Evolutionary conservation across 1,140 invertebrate species (phyloP).

Genomic region (Drosophila chauvacae): DNA sequence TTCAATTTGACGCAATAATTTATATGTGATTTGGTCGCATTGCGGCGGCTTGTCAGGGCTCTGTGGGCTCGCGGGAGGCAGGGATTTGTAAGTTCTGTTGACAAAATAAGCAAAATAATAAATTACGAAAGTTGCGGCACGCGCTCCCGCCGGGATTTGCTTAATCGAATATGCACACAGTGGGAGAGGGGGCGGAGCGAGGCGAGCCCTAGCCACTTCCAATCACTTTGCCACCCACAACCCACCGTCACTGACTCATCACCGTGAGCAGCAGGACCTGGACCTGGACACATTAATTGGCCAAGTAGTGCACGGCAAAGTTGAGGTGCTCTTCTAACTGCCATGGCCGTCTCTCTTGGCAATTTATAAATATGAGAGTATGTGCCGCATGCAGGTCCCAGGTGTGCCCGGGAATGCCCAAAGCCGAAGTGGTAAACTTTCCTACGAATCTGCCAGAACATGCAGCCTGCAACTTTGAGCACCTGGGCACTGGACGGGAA

Average conservation of each 20-base stretch:
- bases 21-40: constrained; percentile 59
- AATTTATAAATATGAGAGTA: constrained; percentile 39
- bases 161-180: constrained; percentile 74
- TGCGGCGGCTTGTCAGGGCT: constrained; percentile 46
- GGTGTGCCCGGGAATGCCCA: constrained; percentile 35
- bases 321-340: constrained; percentile 26
- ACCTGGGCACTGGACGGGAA: constrained; percentile 38
- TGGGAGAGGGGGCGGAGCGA: background rate
- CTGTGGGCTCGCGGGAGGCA: constrained; percentile 9
- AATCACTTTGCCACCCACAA: constrained; percentile 26
- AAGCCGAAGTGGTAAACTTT: constrained; percentile 63
- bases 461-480: constrained; percentile 44
- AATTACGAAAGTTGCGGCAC: constrained; percentile 67
- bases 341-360: constrained; percentile 13
- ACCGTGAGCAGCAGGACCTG: constrained; percentile 1
- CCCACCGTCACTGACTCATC: constrained; percentile 22
- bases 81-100: constrained; percentile 71
- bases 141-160: constrained; percentile 54
- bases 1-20: constrained; percentile 72
- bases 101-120: constrained; percentile 79
- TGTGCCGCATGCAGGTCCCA: constrained; percentile 39
- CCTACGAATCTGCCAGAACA: constrained; percentile 34
- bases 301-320: constrained; percentile 40
- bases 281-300: constrained; percentile 72
- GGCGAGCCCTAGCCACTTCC: background rate